Evolutionary conservation across 2,888 invertebrate genomes (phyloP), one percentile per base, ranked within the genome.

Genomic region (Rotaria socialis): DNA sequence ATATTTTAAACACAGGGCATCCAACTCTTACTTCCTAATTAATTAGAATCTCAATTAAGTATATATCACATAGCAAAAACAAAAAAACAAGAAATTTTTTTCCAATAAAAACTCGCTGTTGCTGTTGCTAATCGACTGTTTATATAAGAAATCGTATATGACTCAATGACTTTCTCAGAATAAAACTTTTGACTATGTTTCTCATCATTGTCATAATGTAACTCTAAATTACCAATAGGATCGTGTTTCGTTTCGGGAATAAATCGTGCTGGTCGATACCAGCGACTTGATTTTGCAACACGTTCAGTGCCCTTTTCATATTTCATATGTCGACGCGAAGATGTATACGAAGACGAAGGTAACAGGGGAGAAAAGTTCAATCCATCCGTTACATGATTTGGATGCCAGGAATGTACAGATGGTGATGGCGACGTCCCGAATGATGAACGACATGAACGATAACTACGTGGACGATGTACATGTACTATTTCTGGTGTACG

Each of bases 281-380:
- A 80, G 11, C n/a, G 43, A 14, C 24, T 47, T 80, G 80, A 47
- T 80, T 80, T 80, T 80, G 47, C 11, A 19, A 80, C 80, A 43
- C 80, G 80, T 80, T 80, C 80, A 24, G 47, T 80, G n/a, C 80
- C 80, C 80, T 43, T 43, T 80, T 80, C 80, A 47, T 80, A 35
- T 47, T 47, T 80, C 24, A 47, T 43, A 80, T 43, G 43, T 24
- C 47, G 47, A 80, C 47, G 43, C 24, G n/a, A 47, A 47, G 19
- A 22, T 7, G 43, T 52, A 80, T 24, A 22, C 47, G 80, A n/a
- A 1, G 10, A 47, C n/a, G 24, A 47, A 80, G 80, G 47, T 47
- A 80, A n/a, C 16, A 80, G 0, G 8, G 80, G 16, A 47, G 47
- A 47, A 43, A n/a, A 47, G 47, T 80, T 80, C 47, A 24, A n/a